phyloP scores from a whole-genome alignment of 2,113 vertebrate genomes.

The Phodopus roborovskii region DNA sequence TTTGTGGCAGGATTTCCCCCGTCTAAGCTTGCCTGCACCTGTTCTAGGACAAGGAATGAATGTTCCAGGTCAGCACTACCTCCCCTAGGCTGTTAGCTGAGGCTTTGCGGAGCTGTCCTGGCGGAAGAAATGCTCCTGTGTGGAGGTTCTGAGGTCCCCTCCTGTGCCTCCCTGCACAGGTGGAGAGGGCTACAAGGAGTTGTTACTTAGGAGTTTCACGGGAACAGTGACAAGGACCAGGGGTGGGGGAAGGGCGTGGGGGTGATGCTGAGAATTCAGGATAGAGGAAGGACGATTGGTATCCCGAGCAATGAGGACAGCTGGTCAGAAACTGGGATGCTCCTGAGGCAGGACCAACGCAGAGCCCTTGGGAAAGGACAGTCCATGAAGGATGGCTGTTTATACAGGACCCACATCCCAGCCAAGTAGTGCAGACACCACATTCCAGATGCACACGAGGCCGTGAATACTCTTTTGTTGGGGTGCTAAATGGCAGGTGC shows the following conservation, averaged over 20 bases:
- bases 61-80: no score
- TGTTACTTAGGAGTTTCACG: background rate
- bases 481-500: no score
- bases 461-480: background rate
- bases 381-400: background rate
- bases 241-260: fast-evolving
- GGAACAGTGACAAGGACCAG: background rate
- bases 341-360: background rate
- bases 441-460: background rate
- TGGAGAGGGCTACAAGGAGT: background rate
- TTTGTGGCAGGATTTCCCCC: background rate
- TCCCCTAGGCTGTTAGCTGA: background rate
- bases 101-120: background rate
- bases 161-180: no score
- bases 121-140: background rate
- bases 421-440: background rate
- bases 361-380: background rate
- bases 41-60: background rate
- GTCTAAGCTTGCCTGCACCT: background rate
- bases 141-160: no score
- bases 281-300: background rate
- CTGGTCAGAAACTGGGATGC: background rate
- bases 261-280: background rate
- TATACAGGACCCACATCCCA: background rate
- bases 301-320: no score